Percentiles rank a stretch among this genome's conserved stretches.
phyloP scores from a whole-genome alignment of 2,113 vertebrate genomes.

The Caranx melampygus region DNA sequence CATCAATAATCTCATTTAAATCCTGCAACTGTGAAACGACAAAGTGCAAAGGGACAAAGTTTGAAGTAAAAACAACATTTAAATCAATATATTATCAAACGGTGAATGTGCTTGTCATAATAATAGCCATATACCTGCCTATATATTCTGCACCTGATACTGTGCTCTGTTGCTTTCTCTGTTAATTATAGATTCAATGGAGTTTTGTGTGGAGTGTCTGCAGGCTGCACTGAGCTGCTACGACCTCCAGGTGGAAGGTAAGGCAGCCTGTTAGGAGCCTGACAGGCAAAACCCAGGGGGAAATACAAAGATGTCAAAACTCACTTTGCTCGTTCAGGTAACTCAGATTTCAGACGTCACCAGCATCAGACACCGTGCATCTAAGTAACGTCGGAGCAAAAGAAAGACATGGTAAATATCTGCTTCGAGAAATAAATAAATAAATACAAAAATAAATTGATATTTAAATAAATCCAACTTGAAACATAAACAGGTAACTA shows the following conservation, averaged over 20 bases:
- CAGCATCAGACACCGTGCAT: too few species aligned
- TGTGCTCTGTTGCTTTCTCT: background rate
- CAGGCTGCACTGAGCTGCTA: too few species aligned
- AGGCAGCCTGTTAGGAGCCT: background rate
- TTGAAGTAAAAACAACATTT: slow-evolving; percentile 6
- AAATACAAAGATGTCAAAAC: too few species aligned
- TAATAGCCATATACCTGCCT: background rate
- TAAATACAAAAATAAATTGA: slow-evolving; percentile 7
- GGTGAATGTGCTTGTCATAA: background rate
- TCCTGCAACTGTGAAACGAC: background rate
- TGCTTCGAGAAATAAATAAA: background rate
- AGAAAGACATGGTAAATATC: slow-evolving; percentile 16
- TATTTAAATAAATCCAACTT: slow-evolving; percentile 4
- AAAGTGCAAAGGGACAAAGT: background rate
- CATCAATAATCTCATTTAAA: background rate
- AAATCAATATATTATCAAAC: background rate
- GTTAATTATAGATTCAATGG: too few species aligned
- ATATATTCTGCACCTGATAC: too few species aligned
- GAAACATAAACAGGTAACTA: background rate
- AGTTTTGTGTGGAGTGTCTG: too few species aligned
- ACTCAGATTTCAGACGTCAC: background rate
- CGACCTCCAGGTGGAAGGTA: too few species aligned
- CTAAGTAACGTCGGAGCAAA: background rate
- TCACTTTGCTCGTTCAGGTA: too few species aligned
- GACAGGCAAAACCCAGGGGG: background rate